phyloP scores from a whole-genome alignment of 2,888 invertebrate species.

The Chrysolina americana region DNA sequence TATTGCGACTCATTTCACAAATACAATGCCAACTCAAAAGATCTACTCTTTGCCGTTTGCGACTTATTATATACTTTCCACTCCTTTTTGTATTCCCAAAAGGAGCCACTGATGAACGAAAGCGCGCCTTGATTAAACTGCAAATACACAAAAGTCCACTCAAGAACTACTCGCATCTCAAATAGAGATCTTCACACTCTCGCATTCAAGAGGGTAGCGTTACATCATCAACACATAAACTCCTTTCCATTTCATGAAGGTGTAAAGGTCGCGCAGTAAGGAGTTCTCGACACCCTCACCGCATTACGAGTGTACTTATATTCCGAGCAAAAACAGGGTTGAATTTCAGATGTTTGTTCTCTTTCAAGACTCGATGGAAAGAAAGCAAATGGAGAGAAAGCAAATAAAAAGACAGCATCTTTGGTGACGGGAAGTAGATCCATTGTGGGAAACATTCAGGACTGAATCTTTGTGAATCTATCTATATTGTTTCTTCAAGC shows the following conservation, averaged over 20 bases:
- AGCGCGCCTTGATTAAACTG: background rate
- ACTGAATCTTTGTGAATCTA: background rate
- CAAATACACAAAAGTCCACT: conserved; percentile 1
- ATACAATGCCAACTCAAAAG: too few relatives aligned
- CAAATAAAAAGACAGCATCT: background rate
- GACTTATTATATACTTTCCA: too few relatives aligned
- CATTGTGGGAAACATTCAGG: too few relatives aligned
- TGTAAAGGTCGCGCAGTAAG: background rate
- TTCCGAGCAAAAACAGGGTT: background rate
- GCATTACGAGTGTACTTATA: conserved; percentile 4
- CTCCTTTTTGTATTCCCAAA: background rate
- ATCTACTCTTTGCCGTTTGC: too few relatives aligned
- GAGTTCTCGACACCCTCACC: background rate
- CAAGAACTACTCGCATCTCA: background rate
- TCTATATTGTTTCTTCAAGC: background rate
- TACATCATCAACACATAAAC: conserved; percentile 13
- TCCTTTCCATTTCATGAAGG: conserved; percentile 1
- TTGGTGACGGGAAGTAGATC: background rate
- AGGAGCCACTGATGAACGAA: background rate
- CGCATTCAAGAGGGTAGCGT: background rate
- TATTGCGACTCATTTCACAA: too few relatives aligned
- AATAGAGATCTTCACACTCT: background rate
- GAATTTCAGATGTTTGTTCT: conserved; percentile 14
- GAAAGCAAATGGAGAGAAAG: conserved; percentile 11
- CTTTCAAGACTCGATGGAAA: background rate